phyloP scores from a whole-genome alignment of 2,888 invertebrate species.

The Stenolophus ochropezus region DNA sequence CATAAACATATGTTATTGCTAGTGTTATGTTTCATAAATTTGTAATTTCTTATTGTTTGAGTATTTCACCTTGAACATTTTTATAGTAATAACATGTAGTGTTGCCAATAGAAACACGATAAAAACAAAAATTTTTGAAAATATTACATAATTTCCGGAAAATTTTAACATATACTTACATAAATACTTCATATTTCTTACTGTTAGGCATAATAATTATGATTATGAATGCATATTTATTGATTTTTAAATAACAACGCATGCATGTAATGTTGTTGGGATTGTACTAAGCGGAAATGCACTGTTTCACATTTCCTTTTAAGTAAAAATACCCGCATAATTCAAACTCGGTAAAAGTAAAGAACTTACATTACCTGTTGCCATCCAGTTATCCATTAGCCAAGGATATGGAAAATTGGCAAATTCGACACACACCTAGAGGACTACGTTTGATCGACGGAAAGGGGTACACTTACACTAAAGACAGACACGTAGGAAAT shows the following conservation, averaged over 20 bases:
- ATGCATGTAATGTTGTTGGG: background rate
- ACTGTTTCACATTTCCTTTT: background rate
- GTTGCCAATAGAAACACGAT: background rate
- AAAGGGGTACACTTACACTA: conserved; percentile 49
- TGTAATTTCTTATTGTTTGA: background rate
- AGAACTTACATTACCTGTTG: too few relatives aligned
- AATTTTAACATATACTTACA: background rate
- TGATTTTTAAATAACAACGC: background rate
- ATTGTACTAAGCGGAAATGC: background rate
- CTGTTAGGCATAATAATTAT: background rate
- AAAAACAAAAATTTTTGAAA: background rate
- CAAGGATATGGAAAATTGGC: conserved; percentile 53
- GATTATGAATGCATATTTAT: background rate
- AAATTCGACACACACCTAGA: conserved; percentile 31
- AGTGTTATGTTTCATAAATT: too few relatives aligned
- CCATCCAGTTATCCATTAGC: conserved; percentile 12
- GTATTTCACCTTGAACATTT: background rate
- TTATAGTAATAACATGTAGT: background rate
- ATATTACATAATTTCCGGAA: background rate
- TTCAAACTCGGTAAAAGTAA: too few relatives aligned
- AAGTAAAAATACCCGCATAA: background rate
- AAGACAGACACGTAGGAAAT: conserved; percentile 42
- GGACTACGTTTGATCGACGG: conserved; percentile 50
- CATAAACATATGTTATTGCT: too few relatives aligned
- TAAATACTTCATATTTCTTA: background rate